phyloP scores from a whole-genome alignment of 2,113 vertebrate species.

The Osmerus eperlanus region DNA sequence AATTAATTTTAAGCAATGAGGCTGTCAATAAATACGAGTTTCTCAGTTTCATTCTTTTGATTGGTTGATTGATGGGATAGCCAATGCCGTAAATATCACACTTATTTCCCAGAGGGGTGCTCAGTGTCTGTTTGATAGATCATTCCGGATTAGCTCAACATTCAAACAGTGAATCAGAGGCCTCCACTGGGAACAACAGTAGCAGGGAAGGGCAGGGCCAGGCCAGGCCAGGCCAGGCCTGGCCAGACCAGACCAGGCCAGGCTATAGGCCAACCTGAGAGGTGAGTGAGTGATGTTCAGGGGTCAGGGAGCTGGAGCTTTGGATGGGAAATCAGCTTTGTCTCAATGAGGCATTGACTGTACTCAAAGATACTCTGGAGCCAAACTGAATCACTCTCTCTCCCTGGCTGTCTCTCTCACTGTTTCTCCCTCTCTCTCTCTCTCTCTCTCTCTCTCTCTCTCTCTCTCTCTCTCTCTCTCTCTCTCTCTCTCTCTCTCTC shows the following conservation, averaged over 20 bases:
- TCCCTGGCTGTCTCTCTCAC: too few relatives aligned
- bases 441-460: too few relatives aligned
- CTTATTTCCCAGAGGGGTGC: conserved; percentile 6
- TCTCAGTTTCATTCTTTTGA: too few relatives aligned
- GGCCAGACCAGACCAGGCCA: conserved; percentile 1
- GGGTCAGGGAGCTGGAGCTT: conserved; percentile 44
- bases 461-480: too few relatives aligned
- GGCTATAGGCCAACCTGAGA: not conserved
- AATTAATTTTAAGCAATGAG: too few relatives aligned
- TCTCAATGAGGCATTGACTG: conserved; percentile 44
- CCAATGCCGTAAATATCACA: too few relatives aligned
- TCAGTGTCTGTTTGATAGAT: conserved; percentile 30
- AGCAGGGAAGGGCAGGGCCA: too few relatives aligned
- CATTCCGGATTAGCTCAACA: conserved; percentile 28
- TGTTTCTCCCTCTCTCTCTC: too few relatives aligned
- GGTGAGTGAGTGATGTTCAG: conserved; percentile 25
- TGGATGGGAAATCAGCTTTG: not conserved
- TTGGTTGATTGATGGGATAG: too few relatives aligned
- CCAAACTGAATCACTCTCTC: not conserved
- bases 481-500: too few relatives aligned
- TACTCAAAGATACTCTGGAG: conserved; percentile 40
- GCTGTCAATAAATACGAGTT: too few relatives aligned
- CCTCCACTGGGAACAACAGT: conserved; percentile 13
- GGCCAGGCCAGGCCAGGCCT: not conserved
- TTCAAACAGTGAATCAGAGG: conserved; percentile 12